These are phyloP conservation scores for Germaria angustata DNA, from an alignment of 2,888 invertebrate genomes.

Conservation along the genomic window DNA sequence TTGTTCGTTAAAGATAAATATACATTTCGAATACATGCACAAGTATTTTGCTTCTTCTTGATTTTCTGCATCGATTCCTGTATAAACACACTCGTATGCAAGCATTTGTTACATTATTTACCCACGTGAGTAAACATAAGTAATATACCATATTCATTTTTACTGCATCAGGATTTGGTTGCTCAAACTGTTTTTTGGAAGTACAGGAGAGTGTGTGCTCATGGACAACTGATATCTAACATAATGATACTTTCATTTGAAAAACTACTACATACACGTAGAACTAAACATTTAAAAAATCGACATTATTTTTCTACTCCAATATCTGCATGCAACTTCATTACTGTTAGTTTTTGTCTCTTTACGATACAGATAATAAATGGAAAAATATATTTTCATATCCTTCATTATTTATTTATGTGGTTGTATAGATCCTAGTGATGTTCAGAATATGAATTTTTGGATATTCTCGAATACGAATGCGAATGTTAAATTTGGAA, in stretches of 20 bases:
- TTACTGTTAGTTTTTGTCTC: slow-evolving; percentile 26
- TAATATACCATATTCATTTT: too few relatives aligned
- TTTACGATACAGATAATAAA: background rate
- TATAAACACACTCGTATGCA: background rate
- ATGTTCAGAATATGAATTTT: too few relatives aligned
- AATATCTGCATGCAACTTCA: slow-evolving; percentile 13
- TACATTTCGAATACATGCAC: background rate
- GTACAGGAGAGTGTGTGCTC: background rate
- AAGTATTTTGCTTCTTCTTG: too few relatives aligned
- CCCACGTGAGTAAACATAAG: too few relatives aligned
- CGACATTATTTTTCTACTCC: slow-evolving; percentile 34
- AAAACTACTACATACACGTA: too few relatives aligned
- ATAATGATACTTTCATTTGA: slow-evolving; percentile 2
- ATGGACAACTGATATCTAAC: background rate
- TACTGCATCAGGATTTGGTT: background rate
- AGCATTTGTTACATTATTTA: background rate
- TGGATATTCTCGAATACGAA: too few relatives aligned
- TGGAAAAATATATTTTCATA: background rate
- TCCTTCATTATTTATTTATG: slow-evolving; percentile 3
- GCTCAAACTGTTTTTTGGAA: too few relatives aligned
- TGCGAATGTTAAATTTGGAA: too few relatives aligned
- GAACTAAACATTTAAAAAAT: background rate
- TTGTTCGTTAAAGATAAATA: background rate
- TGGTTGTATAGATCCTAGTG: background rate
- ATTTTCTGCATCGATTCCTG: background rate